Base-by-base conservation (phyloP, 2,113 vertebrate species). In the Silurus meridionalis region DNA sequence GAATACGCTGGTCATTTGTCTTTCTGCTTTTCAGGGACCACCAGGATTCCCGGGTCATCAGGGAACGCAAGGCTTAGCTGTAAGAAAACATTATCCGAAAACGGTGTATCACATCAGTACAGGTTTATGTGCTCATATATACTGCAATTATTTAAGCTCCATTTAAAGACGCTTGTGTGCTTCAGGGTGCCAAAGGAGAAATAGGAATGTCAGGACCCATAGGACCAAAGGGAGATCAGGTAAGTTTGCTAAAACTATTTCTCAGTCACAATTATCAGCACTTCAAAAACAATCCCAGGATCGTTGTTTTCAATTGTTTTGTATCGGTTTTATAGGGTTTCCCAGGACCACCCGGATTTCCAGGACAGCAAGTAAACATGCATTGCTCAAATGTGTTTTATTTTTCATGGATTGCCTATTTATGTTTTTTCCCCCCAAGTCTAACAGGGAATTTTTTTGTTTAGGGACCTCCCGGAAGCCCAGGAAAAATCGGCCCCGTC, bases 301-400 rank as follows among this genome's bases (percentile, higher is more conserved):
- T 37, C 37, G 37, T 10, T 52, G 1, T 11, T 23, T 74, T 23
- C 11, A 77, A 4, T 55, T n/a, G 2, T 52, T 85, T 10, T 88
- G 80, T 89, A 83, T 85, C 19, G 37, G 37, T 37, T 92, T 88
- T 46, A 0, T 85, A 99, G 98, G 98, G 98, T 85, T 99, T 98
- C 91, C 95, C 95, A 95, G 98, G 98, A 89, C 95, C 95, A 64
- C 96, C 97, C 0, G 97, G 98, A 85, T 99, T 99, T 88, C 97
- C 97, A 0, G 98, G 98, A 80, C 93, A 94, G 0, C 96, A 95
- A 57, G 98, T 99, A 91, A 93, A 63, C 48, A 66, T 72, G 71
- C 21, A 63, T 66, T 84, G 3, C 75, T 6, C 63, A 2, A 21
- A 58, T 37, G 1, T 66, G 63, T 58, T 50, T 5, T 37, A 37